phyloP scores from a whole-genome alignment of 2,113 vertebrate species.

The Oryzias woworae region DNA sequence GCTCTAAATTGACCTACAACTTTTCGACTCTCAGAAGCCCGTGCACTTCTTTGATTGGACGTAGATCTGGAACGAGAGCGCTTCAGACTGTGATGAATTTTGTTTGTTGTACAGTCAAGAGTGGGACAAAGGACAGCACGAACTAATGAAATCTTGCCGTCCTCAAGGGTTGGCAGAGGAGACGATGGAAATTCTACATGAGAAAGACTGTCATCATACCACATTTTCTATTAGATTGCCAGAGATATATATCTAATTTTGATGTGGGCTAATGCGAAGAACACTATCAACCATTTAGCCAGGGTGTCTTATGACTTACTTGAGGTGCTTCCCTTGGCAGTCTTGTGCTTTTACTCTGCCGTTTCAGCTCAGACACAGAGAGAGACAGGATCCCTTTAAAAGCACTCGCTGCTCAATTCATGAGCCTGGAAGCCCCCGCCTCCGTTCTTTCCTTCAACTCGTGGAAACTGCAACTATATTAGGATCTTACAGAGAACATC shows the following conservation, averaged over 20 bases:
- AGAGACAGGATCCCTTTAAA: slow-evolving; percentile 50
- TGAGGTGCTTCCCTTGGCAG: slow-evolving; percentile 59
- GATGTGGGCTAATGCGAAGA: slow-evolving; percentile 73
- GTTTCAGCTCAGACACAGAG: slow-evolving; percentile 47
- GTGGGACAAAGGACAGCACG: slow-evolving; percentile 26
- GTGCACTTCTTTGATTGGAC: slow-evolving; percentile 46
- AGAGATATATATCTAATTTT: slow-evolving; percentile 76
- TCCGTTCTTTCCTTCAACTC: slow-evolving; percentile 38
- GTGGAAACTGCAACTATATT: slow-evolving; percentile 52
- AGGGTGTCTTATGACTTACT: slow-evolving; percentile 77
- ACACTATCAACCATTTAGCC: slow-evolving; percentile 70
- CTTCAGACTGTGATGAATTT: slow-evolving; percentile 40
- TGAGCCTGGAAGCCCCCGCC: slow-evolving; percentile 48
- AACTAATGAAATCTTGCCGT: slow-evolving; percentile 55
- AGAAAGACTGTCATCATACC: slow-evolving; percentile 65
- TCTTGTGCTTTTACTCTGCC: slow-evolving; percentile 74
- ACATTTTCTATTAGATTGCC: slow-evolving; percentile 67
- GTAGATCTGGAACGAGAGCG: slow-evolving; percentile 27
- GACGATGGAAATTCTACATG: slow-evolving; percentile 33
- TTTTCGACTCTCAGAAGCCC: slow-evolving; percentile 32
- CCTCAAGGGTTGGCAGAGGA: slow-evolving; percentile 29
- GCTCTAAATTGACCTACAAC: slow-evolving; percentile 39
- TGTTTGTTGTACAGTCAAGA: slow-evolving; percentile 13
- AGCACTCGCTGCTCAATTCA: slow-evolving; percentile 51
- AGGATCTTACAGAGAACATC: slow-evolving; percentile 58